phyloP scores from a whole-genome alignment of 1,140 invertebrate genomes.

The Elymnias hypermnestra region DNA sequence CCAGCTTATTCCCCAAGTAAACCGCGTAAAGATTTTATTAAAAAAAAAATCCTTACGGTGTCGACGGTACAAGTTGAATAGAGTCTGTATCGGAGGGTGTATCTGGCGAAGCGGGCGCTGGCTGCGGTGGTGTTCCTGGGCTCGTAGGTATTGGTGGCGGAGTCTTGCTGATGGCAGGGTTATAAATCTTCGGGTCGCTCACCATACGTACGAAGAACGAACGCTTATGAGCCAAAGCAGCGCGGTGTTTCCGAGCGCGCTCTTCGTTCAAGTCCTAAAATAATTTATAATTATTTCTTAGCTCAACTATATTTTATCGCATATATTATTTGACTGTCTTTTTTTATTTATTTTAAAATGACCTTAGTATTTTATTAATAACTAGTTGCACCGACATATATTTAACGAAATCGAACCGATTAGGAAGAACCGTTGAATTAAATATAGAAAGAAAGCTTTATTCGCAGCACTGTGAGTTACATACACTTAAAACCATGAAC shows the following conservation, averaged over 20 bases:
- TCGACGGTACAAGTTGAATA: slow-evolving; percentile 35
- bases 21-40: no score
- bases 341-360: no score
- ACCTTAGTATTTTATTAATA: no score
- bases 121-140: slow-evolving; percentile 77
- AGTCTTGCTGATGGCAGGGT: slow-evolving; percentile 88
- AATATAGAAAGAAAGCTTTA: no score
- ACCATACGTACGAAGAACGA: slow-evolving; percentile 98
- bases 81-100: slow-evolving; percentile 42
- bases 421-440: no score
- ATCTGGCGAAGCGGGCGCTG: slow-evolving; percentile 60
- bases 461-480: no score
- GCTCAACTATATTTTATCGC: no score
- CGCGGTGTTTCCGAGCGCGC: slow-evolving; percentile 60
- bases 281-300: background rate
- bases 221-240: slow-evolving; percentile 90
- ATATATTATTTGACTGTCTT: no score
- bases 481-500: no score
- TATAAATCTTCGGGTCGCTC: slow-evolving; percentile 96
- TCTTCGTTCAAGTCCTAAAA: slow-evolving; percentile 60
- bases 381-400: no score
- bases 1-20: no score
- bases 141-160: slow-evolving; percentile 81
- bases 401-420: no score
- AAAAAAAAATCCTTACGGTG: slow-evolving; percentile 58